These are phyloP conservation scores for Eristalis pertinax DNA, from an alignment of 2,888 invertebrate species.

Conservation along the genomic window DNA sequence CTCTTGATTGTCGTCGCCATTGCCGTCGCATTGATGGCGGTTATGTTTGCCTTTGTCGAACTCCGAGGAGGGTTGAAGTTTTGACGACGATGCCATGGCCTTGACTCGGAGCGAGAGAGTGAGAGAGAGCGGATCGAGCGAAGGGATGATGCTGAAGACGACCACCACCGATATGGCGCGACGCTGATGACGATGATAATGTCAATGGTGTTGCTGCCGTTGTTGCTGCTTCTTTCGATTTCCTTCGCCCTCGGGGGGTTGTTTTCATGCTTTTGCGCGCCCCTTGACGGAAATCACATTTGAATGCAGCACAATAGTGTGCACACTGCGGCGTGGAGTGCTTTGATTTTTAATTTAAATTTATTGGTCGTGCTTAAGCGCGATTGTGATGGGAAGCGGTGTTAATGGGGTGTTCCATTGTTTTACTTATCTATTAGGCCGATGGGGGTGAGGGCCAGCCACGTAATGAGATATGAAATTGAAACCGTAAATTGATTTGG, in stretches of 20 bases:
- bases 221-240: slow-evolving; percentile 14
- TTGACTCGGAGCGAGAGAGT: background rate
- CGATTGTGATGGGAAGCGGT: background rate
- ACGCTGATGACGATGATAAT: slow-evolving; percentile 25
- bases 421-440: slow-evolving; percentile 52
- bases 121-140: background rate
- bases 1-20: slow-evolving; percentile 38
- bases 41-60: slow-evolving; percentile 37
- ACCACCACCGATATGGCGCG: background rate
- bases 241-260: slow-evolving; percentile 23
- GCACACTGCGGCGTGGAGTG: slow-evolving; percentile 18
- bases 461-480: slow-evolving; percentile 15
- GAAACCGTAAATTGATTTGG: background rate
- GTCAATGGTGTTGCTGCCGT: background rate
- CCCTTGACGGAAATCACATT: slow-evolving; percentile 38
- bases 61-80: slow-evolving; percentile 10
- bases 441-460: background rate
- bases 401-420: slow-evolving; percentile 52
- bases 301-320: slow-evolving; percentile 50
- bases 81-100: slow-evolving; percentile 13
- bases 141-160: slow-evolving; percentile 29
- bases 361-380: slow-evolving; percentile 53
- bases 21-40: background rate
- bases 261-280: background rate
- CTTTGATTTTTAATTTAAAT: slow-evolving; percentile 64